Conservation (phyloP, 1,140 invertebrate genomes). For the Ectropis grisescens region DNA sequence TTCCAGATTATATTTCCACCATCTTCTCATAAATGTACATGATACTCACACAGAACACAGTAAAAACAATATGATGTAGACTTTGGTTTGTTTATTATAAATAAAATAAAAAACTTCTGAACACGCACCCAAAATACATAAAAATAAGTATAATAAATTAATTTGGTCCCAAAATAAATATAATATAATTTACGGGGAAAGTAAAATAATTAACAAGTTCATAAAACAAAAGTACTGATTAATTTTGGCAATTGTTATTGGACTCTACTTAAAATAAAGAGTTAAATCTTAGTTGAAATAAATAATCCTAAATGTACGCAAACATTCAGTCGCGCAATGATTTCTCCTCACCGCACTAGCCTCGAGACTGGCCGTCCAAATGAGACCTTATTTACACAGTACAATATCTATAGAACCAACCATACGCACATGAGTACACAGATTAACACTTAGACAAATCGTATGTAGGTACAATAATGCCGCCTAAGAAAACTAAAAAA, state of each 20-base stretch:
- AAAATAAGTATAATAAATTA: conserved; percentile 65
- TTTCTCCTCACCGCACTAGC: conserved; percentile 28
- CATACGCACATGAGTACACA: conserved; percentile 41
- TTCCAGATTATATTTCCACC: conserved; percentile 38
- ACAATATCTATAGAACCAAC: conserved; percentile 40
- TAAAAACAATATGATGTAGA: conserved; percentile 56
- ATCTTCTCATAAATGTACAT: conserved; percentile 35
- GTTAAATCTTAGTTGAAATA: conserved; percentile 57
- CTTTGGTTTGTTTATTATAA: conserved; percentile 68
- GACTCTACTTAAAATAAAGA: conserved; percentile 52
- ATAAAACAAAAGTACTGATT: conserved; percentile 52
- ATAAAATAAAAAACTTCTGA: conserved; percentile 62
- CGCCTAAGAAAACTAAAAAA: conserved; percentile 41
- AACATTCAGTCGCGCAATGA: conserved; percentile 44
- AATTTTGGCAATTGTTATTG: conserved; percentile 66
- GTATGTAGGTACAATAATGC: conserved; percentile 22
- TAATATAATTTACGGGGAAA: conserved; percentile 60
- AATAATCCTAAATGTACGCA: conserved; percentile 47
- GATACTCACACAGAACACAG: conserved; percentile 32
- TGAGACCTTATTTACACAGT: conserved; percentile 52
- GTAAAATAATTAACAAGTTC: conserved; percentile 55
- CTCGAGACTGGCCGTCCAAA: conserved; percentile 27
- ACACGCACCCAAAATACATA: conserved; percentile 61
- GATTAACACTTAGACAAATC: conserved; percentile 42
- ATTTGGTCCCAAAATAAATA: conserved; percentile 69